Evolutionary conservation across 2,113 vertebrate species (phyloP).

Genomic region (Hemicordylus capensis): DNA sequence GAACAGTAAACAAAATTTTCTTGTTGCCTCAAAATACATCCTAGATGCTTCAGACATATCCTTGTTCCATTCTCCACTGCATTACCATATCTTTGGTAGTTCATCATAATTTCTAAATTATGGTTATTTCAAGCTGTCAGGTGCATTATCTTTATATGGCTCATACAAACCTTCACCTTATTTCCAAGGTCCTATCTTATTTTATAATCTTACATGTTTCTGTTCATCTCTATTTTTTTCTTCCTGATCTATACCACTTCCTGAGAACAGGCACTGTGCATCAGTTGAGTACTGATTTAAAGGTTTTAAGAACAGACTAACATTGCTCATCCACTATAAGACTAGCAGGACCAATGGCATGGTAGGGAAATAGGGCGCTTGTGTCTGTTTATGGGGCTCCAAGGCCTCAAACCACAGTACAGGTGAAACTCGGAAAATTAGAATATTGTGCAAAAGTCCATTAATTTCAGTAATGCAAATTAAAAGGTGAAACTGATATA

Average conservation of each 20-base stretch:
- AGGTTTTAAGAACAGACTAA: background rate
- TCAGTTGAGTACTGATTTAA: background rate
- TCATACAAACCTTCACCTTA: background rate
- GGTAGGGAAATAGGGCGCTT: background rate
- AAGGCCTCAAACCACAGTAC: background rate
- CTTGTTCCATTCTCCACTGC: too few relatives aligned
- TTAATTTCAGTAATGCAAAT: too few relatives aligned
- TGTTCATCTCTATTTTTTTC: background rate
- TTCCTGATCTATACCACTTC: background rate
- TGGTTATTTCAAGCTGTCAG: background rate
- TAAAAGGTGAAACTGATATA: too few relatives aligned
- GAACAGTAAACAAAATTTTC: background rate
- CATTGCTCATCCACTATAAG: background rate
- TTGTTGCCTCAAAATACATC: too few relatives aligned
- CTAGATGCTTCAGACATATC: too few relatives aligned
- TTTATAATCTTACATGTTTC: background rate
- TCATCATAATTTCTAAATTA: too few relatives aligned
- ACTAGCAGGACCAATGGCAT: background rate
- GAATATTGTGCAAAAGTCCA: too few relatives aligned
- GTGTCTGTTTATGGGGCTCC: background rate
- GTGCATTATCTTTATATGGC: background rate
- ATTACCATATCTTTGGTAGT: too few relatives aligned
- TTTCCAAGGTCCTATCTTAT: background rate
- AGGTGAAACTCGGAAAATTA: too few relatives aligned
- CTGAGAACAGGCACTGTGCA: background rate